These are phyloP conservation scores for Drosophila phalerata DNA, from an alignment of 2,888 invertebrate species.

Conservation along the genomic window DNA sequence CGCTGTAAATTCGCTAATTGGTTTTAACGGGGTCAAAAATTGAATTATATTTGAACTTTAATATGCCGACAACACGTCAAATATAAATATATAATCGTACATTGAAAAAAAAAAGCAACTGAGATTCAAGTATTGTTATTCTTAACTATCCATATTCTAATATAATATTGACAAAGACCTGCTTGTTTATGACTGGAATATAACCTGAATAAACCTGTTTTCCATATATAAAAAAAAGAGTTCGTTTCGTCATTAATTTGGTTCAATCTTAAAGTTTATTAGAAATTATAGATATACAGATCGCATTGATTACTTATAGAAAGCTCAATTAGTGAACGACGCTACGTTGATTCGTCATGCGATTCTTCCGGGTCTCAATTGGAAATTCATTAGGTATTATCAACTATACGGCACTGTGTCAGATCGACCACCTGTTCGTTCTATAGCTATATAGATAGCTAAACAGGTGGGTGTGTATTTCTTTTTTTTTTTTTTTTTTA, in stretches of 20 bases:
- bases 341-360: conserved; percentile 23
- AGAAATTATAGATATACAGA: not conserved
- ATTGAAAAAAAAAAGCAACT: no score
- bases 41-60: no score
- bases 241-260: not conserved
- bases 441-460: conserved; percentile 35
- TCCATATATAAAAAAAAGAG: no score
- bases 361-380: conserved; percentile 27
- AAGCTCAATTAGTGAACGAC: not conserved
- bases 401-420: conserved; percentile 15
- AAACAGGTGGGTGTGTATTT: conserved; percentile 19
- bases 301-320: not conserved
- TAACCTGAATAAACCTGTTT: no score
- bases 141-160: no score
- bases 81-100: no score
- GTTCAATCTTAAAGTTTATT: not conserved
- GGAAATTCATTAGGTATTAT: conserved; percentile 30
- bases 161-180: no score
- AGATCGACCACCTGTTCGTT: conserved; percentile 46
- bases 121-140: no score
- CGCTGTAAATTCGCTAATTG: no score
- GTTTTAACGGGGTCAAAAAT: no score
- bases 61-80: no score
- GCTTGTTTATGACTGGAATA: no score
- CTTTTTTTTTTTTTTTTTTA: not conserved